These are phyloP conservation scores for Brachionichthys hirsutus DNA, from an alignment of 2,113 vertebrate species.

Conservation along the genomic window DNA sequence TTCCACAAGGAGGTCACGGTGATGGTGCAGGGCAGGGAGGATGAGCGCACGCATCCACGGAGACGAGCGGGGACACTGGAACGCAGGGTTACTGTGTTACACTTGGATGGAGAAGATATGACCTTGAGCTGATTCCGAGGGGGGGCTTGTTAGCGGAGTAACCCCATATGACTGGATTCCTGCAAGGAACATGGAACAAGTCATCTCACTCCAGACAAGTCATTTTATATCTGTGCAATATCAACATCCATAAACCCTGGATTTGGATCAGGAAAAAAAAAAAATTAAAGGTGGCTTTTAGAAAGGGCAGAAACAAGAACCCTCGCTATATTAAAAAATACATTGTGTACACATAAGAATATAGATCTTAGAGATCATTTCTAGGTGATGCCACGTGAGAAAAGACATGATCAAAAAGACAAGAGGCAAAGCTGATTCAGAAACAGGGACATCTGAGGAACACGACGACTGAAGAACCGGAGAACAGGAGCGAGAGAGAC, in stretches of 20 bases:
- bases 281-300: too few species aligned
- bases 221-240: neutral
- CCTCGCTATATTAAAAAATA: too few species aligned
- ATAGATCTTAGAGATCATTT: too few species aligned
- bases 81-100: slow-evolving; percentile 56
- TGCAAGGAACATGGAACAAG: slow-evolving; percentile 32
- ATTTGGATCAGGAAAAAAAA: neutral
- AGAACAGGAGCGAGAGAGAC: too few species aligned
- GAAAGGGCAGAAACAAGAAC: too few species aligned
- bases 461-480: too few species aligned
- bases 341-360: too few species aligned
- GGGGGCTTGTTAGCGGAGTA: slow-evolving; percentile 42
- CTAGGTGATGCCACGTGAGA: too few species aligned
- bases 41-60: slow-evolving; percentile 39
- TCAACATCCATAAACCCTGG: neutral
- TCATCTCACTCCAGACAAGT: neutral
- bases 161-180: slow-evolving; percentile 42
- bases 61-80: slow-evolving; percentile 34
- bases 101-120: slow-evolving; percentile 65
- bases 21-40: slow-evolving; percentile 40
- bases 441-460: too few species aligned
- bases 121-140: slow-evolving; percentile 52
- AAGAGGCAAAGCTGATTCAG: too few species aligned
- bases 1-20: slow-evolving; percentile 65
- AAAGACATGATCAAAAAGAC: too few species aligned